These are phyloP conservation scores for Paradoxurus hermaphroditus DNA, from an alignment of 2,113 vertebrate species.

Conservation along the genomic window DNA sequence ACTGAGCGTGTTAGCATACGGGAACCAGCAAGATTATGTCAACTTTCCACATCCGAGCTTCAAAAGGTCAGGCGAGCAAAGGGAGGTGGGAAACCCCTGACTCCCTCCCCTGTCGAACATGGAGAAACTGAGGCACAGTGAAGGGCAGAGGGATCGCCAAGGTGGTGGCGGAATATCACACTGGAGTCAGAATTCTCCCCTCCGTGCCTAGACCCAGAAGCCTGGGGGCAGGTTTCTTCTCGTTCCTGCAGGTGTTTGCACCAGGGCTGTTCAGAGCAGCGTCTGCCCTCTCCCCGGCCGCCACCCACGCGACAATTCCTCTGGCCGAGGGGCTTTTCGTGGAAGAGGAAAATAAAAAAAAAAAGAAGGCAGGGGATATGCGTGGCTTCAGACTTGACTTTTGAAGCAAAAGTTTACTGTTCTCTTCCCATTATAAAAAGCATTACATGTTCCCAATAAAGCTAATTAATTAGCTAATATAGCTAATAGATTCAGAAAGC, in stretches of 20 bases:
- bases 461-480: neutral
- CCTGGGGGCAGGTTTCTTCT: fast-evolving
- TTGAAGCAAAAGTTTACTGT: neutral
- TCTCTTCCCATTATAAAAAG: neutral
- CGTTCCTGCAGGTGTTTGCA: fast-evolving
- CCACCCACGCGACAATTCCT: fast-evolving
- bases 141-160: neutral
- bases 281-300: no score
- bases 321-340: neutral
- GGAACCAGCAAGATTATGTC: neutral
- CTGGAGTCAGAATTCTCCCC: neutral
- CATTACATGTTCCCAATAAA: neutral
- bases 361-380: neutral
- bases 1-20: no score
- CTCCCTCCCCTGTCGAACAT: neutral
- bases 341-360: neutral
- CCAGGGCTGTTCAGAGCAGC: neutral
- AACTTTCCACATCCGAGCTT: neutral
- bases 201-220: neutral
- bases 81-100: neutral
- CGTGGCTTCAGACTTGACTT: neutral
- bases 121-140: neutral
- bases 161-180: no score
- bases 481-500: neutral
- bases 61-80: neutral